A percentile compares a stretch with the other conserved stretches of the same genome.
Evolutionary conservation across 1,140 invertebrate species (phyloP).

Genomic region (Ceratoteleas bidentatus): DNA sequence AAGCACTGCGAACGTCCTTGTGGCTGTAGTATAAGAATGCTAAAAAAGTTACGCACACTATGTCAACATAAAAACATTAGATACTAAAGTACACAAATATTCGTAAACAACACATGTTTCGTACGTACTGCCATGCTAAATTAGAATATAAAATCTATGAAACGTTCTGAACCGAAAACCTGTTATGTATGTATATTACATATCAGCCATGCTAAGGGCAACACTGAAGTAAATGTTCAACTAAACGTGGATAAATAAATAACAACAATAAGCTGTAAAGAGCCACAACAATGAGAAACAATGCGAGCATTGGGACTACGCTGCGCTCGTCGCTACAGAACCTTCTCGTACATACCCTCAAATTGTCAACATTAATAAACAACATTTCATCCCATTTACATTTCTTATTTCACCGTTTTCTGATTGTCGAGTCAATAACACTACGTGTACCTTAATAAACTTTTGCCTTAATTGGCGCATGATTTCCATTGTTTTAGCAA

Average conservation of each 20-base stretch:
- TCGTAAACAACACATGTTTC: slow-evolving; percentile 65
- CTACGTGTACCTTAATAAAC: no score
- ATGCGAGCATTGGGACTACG: slow-evolving; percentile 79
- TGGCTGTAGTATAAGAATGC: slow-evolving; percentile 59
- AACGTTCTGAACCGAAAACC: slow-evolving; percentile 70
- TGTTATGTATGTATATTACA: slow-evolving; percentile 72
- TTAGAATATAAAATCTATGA: slow-evolving; percentile 73
- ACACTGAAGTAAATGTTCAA: slow-evolving; percentile 76
- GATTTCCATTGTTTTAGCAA: no score
- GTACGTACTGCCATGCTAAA: slow-evolving; percentile 78
- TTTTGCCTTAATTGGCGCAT: no score
- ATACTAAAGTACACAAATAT: slow-evolving; percentile 70
- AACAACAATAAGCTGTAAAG: slow-evolving; percentile 82
- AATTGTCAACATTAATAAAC: background rate
- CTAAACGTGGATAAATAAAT: slow-evolving; percentile 75
- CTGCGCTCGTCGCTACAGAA: slow-evolving; percentile 70
- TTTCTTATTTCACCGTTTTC: background rate
- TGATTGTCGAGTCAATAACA: no score
- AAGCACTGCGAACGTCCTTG: slow-evolving; percentile 61
- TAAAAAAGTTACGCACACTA: slow-evolving; percentile 64
- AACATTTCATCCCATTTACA: background rate
- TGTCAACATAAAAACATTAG: slow-evolving; percentile 64
- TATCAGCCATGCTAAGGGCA: slow-evolving; percentile 80
- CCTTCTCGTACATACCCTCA: slow-evolving; percentile 48
- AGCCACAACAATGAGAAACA: slow-evolving; percentile 83